Conservation (phyloP, 2,113 vertebrate species). For the Amphiprion percula region DNA sequence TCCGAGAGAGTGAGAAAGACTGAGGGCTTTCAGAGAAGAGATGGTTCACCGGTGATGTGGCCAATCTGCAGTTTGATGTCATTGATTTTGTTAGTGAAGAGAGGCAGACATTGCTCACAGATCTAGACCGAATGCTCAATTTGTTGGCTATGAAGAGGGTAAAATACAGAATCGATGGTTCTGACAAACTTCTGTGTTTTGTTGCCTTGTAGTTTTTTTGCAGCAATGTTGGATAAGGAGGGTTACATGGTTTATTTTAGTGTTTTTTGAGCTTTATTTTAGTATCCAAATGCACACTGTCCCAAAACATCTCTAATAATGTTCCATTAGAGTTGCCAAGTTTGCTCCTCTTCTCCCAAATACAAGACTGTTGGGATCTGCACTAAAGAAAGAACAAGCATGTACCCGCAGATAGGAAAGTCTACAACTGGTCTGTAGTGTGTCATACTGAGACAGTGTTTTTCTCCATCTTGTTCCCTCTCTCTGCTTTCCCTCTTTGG, state of each 20-base stretch:
- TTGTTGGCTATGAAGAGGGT: not conserved
- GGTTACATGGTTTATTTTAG: not conserved
- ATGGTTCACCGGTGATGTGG: not conserved
- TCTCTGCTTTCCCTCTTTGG: conserved; percentile 20
- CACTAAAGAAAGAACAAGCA: not conserved
- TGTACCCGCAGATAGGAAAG: too few relatives aligned
- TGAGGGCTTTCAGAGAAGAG: not conserved
- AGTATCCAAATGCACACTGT: not conserved
- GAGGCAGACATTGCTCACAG: not conserved
- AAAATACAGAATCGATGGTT: not conserved
- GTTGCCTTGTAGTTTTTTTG: not conserved
- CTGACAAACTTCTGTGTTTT: not conserved
- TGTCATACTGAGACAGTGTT: too few relatives aligned
- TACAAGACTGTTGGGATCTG: not conserved
- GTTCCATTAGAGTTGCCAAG: not conserved
- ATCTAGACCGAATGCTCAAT: not conserved
- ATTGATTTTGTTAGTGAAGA: not conserved
- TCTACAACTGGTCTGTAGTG: too few relatives aligned
- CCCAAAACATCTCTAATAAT: not conserved
- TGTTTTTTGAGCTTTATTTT: not conserved
- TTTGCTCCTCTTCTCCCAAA: not conserved
- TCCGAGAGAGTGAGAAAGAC: not conserved
- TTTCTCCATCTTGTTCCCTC: not conserved
- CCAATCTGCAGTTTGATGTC: not conserved
- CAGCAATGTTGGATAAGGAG: not conserved